Evolutionary conservation across 2,888 invertebrate genomes (phyloP), one percentile per base, ranked within the genome.

Genomic region (Aelia acuminata): DNA sequence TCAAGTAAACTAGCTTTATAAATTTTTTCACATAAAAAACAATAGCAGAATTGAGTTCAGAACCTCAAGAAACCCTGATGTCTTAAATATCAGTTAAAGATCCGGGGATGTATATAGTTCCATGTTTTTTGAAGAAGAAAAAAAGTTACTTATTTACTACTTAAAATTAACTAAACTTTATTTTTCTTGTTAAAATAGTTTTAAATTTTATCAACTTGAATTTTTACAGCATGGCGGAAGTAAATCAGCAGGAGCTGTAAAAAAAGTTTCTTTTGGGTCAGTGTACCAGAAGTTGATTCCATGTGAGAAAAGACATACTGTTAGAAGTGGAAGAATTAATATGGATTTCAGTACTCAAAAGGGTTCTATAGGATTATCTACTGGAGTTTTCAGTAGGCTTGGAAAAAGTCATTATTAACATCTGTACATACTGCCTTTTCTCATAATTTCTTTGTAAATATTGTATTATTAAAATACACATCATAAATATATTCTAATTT

Each of bases 261-360:
- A 89, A 84, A 84, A 85, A 47, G 89, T 89, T 50, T 89, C 89
- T 18, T 89, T 89, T 53, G 89, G 89, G 5, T 80, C 86, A 13
- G 89, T 89, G 31, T 88, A 49, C 31, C 87, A 89, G 43, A 89
- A 89, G 70, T 49, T 88, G 13, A 89, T 89, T 31, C 89, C 89
- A n/a, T 75, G 63, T 26, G 86, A 86, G 35, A 87, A 84, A 18
- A 87, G 84, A 43, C 26, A 50, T 43, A 48, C 63, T 18, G 11
- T 88, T 15, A 57, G 85, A 47, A 88, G 80, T 53, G n/a, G n/a
- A 0, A 26, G 49, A 35, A 50, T 85, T 22, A 53, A 31, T 53
- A n/a, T 85, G 35, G 53, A 80, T 80, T 39, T 53, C 53, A 13
- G 35, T 39, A 8, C 85, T 35, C 85, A 85, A n/a, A 85, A 53